Evolutionary conservation across 2,113 vertebrate genomes (phyloP).

Genomic region (Pimephales promelas): DNA sequence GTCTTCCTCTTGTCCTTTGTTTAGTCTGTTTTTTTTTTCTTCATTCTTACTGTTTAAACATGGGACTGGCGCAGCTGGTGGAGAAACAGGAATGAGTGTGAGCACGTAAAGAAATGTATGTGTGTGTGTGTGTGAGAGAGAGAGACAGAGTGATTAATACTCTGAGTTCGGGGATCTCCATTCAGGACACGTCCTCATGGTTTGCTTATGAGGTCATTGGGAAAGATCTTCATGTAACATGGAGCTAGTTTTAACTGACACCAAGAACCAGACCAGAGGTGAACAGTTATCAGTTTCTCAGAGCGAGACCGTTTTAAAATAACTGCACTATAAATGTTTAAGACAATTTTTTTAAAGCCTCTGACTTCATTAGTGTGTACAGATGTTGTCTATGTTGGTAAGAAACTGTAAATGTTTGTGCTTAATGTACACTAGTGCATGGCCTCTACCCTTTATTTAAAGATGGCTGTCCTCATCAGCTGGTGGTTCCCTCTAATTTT

Average conservation of each 20-base stretch:
- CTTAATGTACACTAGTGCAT: slow-evolving; percentile 6
- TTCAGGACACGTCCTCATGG: slow-evolving; percentile 72
- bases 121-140: slow-evolving; percentile 37
- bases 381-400: slow-evolving; percentile 43
- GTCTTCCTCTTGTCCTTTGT: slow-evolving; percentile 51
- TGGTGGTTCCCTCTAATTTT: slow-evolving; percentile 25
- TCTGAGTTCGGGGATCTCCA: slow-evolving; percentile 75
- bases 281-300: slow-evolving; percentile 12
- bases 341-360: background rate
- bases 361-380: slow-evolving; percentile 28
- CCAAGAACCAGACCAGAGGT: slow-evolving; percentile 51
- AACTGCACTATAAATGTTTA: slow-evolving; percentile 11
- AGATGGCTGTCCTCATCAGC: background rate
- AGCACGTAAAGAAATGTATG: slow-evolving; percentile 14
- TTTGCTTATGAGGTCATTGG: slow-evolving; percentile 78
- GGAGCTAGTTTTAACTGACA: slow-evolving; percentile 59
- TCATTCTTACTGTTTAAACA: slow-evolving; percentile 41
- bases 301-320: background rate
- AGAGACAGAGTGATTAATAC: slow-evolving; percentile 71
- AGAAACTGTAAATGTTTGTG: slow-evolving; percentile 27
- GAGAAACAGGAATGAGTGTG: slow-evolving; percentile 1
- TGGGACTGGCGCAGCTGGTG: slow-evolving; percentile 40
- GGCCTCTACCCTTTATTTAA: slow-evolving; percentile 31
- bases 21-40: slow-evolving; percentile 49
- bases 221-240: slow-evolving; percentile 69